Conservation (phyloP, 2,113 vertebrate species). For the Mirounga angustirostris region DNA sequence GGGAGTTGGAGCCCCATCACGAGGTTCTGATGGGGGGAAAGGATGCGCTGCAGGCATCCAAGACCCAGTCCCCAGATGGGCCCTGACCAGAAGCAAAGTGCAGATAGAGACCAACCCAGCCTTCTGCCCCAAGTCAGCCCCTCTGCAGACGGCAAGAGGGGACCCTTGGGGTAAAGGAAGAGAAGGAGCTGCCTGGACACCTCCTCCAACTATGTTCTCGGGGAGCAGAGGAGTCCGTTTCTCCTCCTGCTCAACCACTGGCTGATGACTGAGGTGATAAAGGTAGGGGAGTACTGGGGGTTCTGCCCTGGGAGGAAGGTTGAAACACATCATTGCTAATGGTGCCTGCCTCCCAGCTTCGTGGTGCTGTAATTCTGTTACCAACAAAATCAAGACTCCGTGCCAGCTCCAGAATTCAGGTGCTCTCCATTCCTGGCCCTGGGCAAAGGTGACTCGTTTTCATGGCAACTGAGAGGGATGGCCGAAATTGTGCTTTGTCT, state of each 20-base stretch:
- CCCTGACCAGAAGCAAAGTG: constrained; percentile 68
- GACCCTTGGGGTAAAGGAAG: neutral
- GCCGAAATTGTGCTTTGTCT: neutral
- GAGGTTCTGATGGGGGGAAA: constrained; percentile 58
- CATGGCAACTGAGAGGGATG: neutral
- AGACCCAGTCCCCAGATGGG: constrained; percentile 44
- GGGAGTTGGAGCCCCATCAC: constrained; percentile 64
- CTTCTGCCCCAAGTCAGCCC: neutral
- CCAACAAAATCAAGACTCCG: neutral
- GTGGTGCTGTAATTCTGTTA: neutral
- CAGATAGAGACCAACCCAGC: neutral
- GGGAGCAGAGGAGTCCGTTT: neutral
- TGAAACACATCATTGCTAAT: neutral
- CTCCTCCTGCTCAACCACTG: neutral
- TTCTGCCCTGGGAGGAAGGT: neutral
- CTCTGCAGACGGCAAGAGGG: neutral
- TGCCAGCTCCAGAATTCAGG: neutral
- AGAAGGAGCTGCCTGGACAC: neutral
- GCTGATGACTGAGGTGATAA: neutral
- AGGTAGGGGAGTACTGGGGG: neutral
- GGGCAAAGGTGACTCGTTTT: neutral
- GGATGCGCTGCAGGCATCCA: constrained; percentile 58
- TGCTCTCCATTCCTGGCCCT: neutral
- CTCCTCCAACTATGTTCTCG: neutral
- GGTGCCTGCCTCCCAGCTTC: neutral